Percentiles rank a stretch among this genome's conserved stretches.
Evolutionary conservation across 2,888 invertebrate genomes (phyloP).

Genomic region (Drosophila dives): DNA sequence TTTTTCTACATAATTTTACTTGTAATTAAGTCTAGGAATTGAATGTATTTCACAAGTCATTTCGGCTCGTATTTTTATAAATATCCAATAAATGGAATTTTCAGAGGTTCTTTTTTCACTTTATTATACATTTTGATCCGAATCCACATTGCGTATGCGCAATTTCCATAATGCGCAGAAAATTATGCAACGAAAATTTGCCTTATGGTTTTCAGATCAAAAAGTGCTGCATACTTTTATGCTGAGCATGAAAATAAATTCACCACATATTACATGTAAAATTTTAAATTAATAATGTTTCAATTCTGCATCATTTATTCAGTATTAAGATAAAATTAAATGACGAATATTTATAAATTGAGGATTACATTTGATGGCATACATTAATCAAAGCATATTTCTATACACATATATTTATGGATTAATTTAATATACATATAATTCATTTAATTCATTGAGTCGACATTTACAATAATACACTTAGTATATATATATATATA

Average conservation of each 20-base stretch:
- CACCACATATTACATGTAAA: constrained; percentile 1
- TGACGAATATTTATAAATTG: background rate
- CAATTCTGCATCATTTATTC: background rate
- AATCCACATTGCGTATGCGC: constrained; percentile 7
- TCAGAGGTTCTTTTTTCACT: constrained; percentile 2
- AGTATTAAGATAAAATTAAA: background rate
- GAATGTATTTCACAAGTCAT: constrained; percentile 41
- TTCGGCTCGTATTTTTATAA: constrained; percentile 40
- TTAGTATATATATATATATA: constrained; percentile 30
- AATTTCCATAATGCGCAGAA: constrained; percentile 21
- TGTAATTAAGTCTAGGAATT: constrained; percentile 16
- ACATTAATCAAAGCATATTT: constrained; percentile 14
- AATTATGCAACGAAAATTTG: constrained; percentile 34
- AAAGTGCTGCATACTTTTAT: constrained; percentile 41
- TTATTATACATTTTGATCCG: background rate
- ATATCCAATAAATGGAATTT: constrained; percentile 48
- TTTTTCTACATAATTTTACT: constrained; percentile 56
- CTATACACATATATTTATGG: constrained; percentile 38
- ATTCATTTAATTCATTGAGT: constrained; percentile 54
- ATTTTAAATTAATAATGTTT: background rate
- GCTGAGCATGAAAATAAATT: constrained; percentile 21
- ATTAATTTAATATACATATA: constrained; percentile 50
- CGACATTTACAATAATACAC: constrained; percentile 60
- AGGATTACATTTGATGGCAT: background rate
- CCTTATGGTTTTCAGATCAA: background rate